A percentile compares a stretch with the other conserved stretches of the same genome.
These are phyloP conservation scores for Sylvilagus floridanus DNA, from an alignment of 2,797 vertebrate species.

Conservation along the genomic window DNA sequence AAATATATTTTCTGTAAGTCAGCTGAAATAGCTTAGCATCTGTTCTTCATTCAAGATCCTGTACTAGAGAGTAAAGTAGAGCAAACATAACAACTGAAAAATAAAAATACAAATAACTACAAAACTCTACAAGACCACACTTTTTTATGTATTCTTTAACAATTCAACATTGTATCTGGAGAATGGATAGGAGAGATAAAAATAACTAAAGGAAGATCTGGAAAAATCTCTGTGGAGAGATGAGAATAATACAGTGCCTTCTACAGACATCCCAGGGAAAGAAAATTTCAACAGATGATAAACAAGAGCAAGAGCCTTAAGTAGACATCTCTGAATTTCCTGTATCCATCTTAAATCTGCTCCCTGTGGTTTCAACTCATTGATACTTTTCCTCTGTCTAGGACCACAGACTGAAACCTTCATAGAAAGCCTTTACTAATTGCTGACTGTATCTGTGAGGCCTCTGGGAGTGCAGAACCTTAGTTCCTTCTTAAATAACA, in stretches of 20 bases:
- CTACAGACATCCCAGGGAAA: background rate
- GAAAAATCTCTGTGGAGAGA: background rate
- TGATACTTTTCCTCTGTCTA: background rate
- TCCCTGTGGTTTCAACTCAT: background rate
- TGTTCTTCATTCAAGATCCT: background rate
- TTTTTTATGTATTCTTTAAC: background rate
- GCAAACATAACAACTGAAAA: background rate
- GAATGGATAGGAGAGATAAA: background rate
- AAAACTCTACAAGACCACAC: background rate
- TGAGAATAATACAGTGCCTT: background rate
- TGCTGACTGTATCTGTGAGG: background rate
- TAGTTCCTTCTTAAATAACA: conserved; percentile 36
- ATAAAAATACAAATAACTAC: background rate
- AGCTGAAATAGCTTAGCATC: background rate
- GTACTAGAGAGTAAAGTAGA: background rate
- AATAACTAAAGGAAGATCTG: conserved; percentile 6
- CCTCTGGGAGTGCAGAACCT: background rate
- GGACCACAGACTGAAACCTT: background rate
- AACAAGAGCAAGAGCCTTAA: background rate
- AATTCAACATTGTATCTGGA: background rate
- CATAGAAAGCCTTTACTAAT: conserved; percentile 51
- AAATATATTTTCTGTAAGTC: background rate
- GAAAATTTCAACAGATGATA: background rate
- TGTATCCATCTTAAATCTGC: background rate
- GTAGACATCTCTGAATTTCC: background rate